These are phyloP conservation scores for Semotilus atromaculatus DNA, from an alignment of 2,797 vertebrate genomes.

Conservation along the genomic window DNA sequence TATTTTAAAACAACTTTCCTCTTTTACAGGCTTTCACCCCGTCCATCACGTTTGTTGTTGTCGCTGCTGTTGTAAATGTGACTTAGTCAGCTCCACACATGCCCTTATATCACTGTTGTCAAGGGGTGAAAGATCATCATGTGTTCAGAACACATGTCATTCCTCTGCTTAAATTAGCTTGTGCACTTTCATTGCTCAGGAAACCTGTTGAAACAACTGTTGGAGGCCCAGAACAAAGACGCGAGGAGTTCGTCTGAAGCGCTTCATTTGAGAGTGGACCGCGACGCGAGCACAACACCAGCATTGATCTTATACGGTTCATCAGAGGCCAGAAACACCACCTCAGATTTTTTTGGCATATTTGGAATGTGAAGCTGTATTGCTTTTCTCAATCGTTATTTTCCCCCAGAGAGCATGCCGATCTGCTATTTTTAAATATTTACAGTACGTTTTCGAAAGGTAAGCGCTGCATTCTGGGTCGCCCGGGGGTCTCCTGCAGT, in stretches of 20 bases:
- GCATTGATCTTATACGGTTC: background rate
- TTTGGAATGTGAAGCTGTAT: background rate
- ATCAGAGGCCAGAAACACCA: too few species aligned
- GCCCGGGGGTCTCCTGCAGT: constrained; percentile 67
- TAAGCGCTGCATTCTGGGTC: constrained; percentile 62
- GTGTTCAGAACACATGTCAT: constrained; percentile 56
- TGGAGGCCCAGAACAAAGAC: constrained; percentile 58
- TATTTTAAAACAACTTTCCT: background rate
- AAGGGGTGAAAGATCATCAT: constrained; percentile 64
- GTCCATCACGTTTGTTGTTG: constrained; percentile 54
- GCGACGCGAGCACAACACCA: constrained; percentile 30
- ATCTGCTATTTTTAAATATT: constrained; percentile 23
- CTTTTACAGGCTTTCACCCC: background rate
- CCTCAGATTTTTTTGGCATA: too few species aligned
- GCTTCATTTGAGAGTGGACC: constrained; percentile 52
- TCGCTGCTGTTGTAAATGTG: constrained; percentile 53
- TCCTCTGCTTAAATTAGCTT: constrained; percentile 65
- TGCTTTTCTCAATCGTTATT: background rate
- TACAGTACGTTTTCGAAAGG: constrained; percentile 39
- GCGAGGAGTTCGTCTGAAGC: constrained; percentile 33
- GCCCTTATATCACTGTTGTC: constrained; percentile 24
- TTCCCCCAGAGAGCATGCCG: background rate
- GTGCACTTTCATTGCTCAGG: constrained; percentile 64
- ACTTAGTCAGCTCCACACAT: constrained; percentile 30
- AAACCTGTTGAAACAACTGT: constrained; percentile 72